Evolutionary conservation across 1,140 invertebrate species (phyloP).

Genomic region (Brachionus koreanus): DNA sequence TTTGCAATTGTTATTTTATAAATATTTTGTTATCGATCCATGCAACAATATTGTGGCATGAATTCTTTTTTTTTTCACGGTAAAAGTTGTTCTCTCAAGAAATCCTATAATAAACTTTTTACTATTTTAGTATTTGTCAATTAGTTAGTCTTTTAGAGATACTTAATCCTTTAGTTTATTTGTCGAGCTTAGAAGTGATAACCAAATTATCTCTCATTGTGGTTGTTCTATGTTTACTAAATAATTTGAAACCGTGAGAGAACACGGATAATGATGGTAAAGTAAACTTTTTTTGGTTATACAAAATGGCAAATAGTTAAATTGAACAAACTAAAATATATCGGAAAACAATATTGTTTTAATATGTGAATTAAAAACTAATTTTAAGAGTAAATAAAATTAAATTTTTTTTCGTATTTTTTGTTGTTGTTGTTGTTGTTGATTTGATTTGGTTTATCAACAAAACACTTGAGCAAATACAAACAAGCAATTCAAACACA

Average conservation of each 20-base stretch:
- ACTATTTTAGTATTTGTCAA: not conserved
- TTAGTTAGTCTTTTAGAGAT: not conserved
- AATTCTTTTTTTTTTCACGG: not conserved
- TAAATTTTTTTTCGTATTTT: slow-evolving; percentile 8
- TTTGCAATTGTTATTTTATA: not conserved
- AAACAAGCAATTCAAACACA: slow-evolving; percentile 13
- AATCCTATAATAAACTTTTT: not conserved
- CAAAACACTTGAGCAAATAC: slow-evolving; percentile 42
- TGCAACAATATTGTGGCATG: not conserved
- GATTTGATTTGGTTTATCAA: slow-evolving; percentile 20
- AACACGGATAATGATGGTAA: not conserved
- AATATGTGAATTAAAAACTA: slow-evolving; percentile 42
- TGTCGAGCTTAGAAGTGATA: slow-evolving; percentile 3
- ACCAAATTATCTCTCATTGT: not conserved
- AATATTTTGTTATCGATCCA: not conserved
- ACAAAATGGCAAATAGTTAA: not conserved
- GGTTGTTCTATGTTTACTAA: not conserved
- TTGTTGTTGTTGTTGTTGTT: not conserved
- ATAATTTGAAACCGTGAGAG: slow-evolving; percentile 29
- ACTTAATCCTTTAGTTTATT: slow-evolving; percentile 4
- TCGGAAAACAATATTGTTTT: slow-evolving; percentile 42
- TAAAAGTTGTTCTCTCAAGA: not conserved
- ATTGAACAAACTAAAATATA: not conserved
- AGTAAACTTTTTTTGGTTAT: not conserved
- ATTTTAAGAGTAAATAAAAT: slow-evolving; percentile 33